Base-by-base conservation (phyloP, 2,797 vertebrate genomes). In the Centroberyx gerrardi region DNA sequence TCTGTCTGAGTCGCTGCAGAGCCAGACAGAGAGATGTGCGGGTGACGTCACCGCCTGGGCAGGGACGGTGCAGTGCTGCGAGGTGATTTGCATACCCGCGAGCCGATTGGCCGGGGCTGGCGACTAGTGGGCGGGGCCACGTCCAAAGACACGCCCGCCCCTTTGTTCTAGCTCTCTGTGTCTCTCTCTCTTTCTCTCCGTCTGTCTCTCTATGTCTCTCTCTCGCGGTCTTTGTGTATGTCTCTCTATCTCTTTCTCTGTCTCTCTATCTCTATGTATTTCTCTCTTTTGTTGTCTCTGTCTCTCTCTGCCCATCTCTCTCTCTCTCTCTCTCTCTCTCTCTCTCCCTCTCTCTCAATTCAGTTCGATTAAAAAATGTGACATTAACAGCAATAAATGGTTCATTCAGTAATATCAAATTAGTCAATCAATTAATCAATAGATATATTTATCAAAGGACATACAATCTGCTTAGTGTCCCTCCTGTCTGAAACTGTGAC, bases 1-100 rank as follows among this genome's bases (percentile, higher is more conserved):
- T 94, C 94, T 94, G 95, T 96, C 96, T 95, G 95, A 96, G 92
- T 92, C 92, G 78, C 94, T 88, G 95, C 96, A 95, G 31, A 85
- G 94, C 96, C 95, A 96, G 96, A 96, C 96, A 87, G 89, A 85
- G 88, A 93, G 90, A 92, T 88, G 94, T 91, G 91, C 87, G 68
- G 88, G 87, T 96, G 91, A 96, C 95, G 95, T 95, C 93, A 95
- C 91, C 87, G 59, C 68, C 70, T 78, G 91, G 90, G 92, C 92
- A 89, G 93, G 90, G 94, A 90, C 94, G 91, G 91, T 92, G 94
- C 95, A 88, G 94, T 86, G 93, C 92, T 79, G 88, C 85, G 82
- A 77, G 85, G 0, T 80, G 62, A 83, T 94, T 93, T 90, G 89
- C 94, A 93, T 93, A 78, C 56, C 76, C 63, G 15, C 18, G 49